These are phyloP conservation scores for Rissa tridactyla DNA, from an alignment of 2,113 vertebrate genomes.

Conservation along the genomic window DNA sequence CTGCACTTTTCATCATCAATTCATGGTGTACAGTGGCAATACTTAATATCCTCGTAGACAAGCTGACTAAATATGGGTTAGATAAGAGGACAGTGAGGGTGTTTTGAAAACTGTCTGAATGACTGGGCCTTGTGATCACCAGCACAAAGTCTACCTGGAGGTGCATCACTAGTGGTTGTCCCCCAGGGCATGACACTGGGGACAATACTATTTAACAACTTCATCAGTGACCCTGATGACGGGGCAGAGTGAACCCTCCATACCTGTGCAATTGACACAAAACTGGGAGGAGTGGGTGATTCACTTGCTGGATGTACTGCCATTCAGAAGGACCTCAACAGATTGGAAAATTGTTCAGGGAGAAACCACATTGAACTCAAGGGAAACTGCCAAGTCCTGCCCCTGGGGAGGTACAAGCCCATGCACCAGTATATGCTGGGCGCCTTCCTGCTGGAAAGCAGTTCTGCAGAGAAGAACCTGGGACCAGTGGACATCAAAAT, in stretches of 20 bases:
- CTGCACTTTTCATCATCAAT: neutral
- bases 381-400: neutral
- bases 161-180: accelerated
- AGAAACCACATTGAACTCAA: neutral
- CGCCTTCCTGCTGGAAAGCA: neutral
- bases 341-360: neutral
- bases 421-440: too few species aligned
- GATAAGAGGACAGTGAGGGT: neutral
- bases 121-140: neutral
- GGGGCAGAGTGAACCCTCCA: neutral
- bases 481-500: neutral
- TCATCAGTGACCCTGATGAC: neutral
- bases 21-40: neutral
- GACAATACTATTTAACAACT: neutral
- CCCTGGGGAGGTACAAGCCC: neutral
- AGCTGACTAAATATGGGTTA: neutral
- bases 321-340: neutral
- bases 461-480: neutral
- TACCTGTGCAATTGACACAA: neutral
- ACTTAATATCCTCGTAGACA: neutral
- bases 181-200: neutral
- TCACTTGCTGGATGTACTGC: neutral
- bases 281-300: neutral
- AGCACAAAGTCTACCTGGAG: neutral
- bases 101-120: neutral